phyloP scores from a whole-genome alignment of 2,113 vertebrate species.

The Cairina moschata region DNA sequence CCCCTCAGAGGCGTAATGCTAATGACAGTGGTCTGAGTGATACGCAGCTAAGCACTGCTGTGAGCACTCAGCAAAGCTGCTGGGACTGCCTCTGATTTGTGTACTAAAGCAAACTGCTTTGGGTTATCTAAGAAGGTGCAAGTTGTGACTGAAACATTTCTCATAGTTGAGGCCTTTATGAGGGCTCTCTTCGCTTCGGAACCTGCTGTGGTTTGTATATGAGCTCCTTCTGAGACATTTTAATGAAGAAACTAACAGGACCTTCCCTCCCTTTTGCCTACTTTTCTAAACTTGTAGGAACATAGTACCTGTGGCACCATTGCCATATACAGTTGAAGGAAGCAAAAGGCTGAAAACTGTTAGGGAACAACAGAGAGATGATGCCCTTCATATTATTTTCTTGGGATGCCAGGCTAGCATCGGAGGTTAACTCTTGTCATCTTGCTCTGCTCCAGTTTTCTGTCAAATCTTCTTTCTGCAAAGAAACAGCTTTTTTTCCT shows the following conservation, averaged over 20 bases:
- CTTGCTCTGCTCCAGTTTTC: background rate
- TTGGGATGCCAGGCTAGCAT: background rate
- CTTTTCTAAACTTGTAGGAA: background rate
- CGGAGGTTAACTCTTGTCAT: background rate
- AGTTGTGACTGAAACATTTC: background rate
- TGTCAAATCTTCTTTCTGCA: background rate
- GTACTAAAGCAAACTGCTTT: rapidly evolving
- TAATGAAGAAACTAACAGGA: background rate
- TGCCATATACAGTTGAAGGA: background rate
- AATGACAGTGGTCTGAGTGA: background rate
- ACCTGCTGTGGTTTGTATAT: background rate
- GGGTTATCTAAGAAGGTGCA: rapidly evolving
- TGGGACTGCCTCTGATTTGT: rapidly evolving
- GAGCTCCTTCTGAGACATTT: background rate
- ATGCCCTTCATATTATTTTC: background rate
- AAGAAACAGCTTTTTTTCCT: background rate
- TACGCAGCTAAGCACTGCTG: rapidly evolving
- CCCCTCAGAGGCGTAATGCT: background rate
- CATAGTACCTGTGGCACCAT: background rate
- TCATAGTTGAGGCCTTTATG: rapidly evolving
- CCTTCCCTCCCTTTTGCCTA: background rate
- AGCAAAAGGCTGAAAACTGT: background rate
- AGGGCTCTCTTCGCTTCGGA: background rate
- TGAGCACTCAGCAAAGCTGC: background rate
- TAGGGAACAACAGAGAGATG: background rate